These are phyloP conservation scores for Haliaeetus leucogaster DNA, from an alignment of 2,113 vertebrate species.

Conservation along the genomic window DNA sequence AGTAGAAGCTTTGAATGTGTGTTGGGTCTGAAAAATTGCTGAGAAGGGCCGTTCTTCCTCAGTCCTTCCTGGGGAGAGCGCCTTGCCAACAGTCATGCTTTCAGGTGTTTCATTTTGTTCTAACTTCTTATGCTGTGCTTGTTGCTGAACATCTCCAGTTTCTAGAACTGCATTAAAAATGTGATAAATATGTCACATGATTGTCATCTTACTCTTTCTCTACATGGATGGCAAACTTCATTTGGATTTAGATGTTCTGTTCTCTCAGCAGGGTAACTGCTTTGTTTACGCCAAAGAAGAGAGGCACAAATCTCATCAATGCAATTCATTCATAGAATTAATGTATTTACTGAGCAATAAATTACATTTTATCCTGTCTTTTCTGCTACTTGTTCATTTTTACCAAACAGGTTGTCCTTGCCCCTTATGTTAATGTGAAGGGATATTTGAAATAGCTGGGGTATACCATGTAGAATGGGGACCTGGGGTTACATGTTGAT, in stretches of 20 bases:
- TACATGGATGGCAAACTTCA: neutral
- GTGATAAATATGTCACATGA: neutral
- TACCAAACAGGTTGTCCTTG: neutral
- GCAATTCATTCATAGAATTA: neutral
- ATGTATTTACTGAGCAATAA: neutral
- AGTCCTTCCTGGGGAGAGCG: neutral
- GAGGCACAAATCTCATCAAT: neutral
- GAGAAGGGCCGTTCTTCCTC: neutral
- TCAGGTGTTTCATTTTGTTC: neutral
- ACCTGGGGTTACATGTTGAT: neutral
- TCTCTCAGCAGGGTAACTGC: neutral
- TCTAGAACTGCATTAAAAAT: neutral
- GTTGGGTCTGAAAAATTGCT: neutral
- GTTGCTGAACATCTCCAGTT: neutral
- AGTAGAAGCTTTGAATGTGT: neutral
- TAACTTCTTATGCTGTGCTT: neutral
- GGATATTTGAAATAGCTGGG: neutral
- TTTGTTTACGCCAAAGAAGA: neutral
- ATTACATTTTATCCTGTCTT: neutral
- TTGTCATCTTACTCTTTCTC: neutral
- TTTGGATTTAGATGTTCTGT: neutral
- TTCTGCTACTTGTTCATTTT: neutral
- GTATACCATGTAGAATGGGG: neutral
- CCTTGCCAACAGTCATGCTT: neutral
- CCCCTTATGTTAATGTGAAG: neutral